A percentile compares a stretch with the other conserved stretches of the same genome.
Conservation (phyloP, 2,888 invertebrate genomes). For the Erannis defoliaria region DNA sequence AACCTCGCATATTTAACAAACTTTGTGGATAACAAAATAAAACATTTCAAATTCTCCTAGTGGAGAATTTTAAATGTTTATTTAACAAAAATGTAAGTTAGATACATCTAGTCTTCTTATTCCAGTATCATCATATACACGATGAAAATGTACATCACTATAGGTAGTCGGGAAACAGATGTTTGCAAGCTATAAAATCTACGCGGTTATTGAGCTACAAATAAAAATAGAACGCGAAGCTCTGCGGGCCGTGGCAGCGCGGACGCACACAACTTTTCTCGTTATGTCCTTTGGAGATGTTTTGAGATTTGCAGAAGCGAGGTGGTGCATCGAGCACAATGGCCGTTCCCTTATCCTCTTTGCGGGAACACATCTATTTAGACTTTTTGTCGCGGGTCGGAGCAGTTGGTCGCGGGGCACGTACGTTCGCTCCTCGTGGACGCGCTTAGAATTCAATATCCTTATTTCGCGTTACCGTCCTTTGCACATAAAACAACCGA, state of each 20-base stretch:
- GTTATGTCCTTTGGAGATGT: slow-evolving; percentile 74
- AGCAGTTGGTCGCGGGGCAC: slow-evolving; percentile 73
- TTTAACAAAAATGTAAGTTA: slow-evolving; percentile 1
- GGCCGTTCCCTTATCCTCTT: slow-evolving; percentile 68
- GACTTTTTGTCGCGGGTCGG: slow-evolving; percentile 70
- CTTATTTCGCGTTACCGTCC: slow-evolving; percentile 70
- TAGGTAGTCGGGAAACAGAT: slow-evolving; percentile 50
- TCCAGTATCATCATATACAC: neutral
- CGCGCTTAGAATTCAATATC: slow-evolving; percentile 81
- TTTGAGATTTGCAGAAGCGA: slow-evolving; percentile 74
- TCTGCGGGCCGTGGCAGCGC: slow-evolving; percentile 43
- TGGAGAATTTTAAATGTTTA: neutral
- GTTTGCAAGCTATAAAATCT: slow-evolving; percentile 60
- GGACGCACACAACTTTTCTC: slow-evolving; percentile 72
- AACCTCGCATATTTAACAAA: no score
- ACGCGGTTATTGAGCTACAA: slow-evolving; percentile 61
- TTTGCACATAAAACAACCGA: slow-evolving; percentile 68
- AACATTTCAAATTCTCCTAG: no score
- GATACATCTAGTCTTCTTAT: neutral
- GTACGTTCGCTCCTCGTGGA: slow-evolving; percentile 70
- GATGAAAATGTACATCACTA: slow-evolving; percentile 40
- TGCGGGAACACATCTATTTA: slow-evolving; percentile 71
- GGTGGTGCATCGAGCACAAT: slow-evolving; percentile 75
- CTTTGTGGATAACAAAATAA: no score
- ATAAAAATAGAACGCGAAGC: slow-evolving; percentile 63